Evolutionary conservation across 2,888 invertebrate genomes (phyloP).

Genomic region (Nephrotoma appendiculata): DNA sequence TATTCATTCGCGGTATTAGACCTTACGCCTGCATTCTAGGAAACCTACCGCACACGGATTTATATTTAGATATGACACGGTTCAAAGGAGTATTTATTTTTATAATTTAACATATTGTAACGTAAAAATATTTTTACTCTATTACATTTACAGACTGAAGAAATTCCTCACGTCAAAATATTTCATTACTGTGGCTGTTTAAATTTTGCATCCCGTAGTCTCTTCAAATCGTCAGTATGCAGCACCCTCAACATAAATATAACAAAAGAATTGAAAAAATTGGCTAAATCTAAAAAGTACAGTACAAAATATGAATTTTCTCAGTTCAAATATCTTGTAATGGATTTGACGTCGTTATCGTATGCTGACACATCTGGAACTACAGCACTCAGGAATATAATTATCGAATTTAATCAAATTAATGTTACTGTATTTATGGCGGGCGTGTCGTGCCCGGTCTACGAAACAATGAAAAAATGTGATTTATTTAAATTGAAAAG

Average conservation of each 20-base stretch:
- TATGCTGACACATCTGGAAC: conserved; percentile 44
- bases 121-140: not conserved
- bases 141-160: conserved; percentile 34
- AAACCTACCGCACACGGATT: not conserved
- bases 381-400: conserved; percentile 30
- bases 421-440: conserved; percentile 36
- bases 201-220: conserved; percentile 41
- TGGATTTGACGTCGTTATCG: conserved; percentile 42
- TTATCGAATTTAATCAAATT: conserved; percentile 35
- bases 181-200: conserved; percentile 46
- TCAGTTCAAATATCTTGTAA: conserved; percentile 27
- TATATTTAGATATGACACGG: not conserved
- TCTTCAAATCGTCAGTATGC: conserved; percentile 25
- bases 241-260: conserved; percentile 12
- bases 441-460: conserved; percentile 31
- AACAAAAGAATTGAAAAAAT: conserved; percentile 11
- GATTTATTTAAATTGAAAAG: conserved; percentile 22
- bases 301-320: conserved; percentile 9
- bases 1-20: not conserved
- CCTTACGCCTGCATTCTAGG: not conserved
- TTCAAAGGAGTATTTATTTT: not conserved
- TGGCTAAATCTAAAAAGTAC: not conserved
- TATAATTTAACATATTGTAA: not conserved
- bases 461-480: conserved; percentile 28
- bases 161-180: conserved; percentile 43